A percentile compares a stretch with the other conserved stretches of the same genome.
phyloP scores from a whole-genome alignment of 2,888 invertebrate genomes.

The Enchytraeus crypticus region DNA sequence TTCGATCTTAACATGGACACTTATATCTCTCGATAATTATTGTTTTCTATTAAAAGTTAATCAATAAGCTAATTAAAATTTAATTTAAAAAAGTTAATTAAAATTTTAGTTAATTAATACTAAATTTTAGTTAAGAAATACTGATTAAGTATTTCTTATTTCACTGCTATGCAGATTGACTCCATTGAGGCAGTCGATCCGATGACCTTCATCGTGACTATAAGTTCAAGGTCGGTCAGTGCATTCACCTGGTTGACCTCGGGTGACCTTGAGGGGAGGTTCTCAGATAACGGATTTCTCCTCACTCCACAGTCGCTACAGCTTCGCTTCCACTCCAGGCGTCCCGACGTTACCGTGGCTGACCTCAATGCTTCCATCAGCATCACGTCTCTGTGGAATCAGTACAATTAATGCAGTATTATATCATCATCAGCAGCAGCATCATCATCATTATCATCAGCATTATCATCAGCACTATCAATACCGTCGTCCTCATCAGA shows the following conservation, averaged over 20 bases:
- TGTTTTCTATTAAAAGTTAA: too few species aligned
- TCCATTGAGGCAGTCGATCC: neutral
- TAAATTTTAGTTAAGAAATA: too few species aligned
- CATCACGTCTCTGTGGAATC: neutral
- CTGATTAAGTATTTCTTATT: too few species aligned
- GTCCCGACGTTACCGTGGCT: neutral
- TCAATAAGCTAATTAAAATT: too few species aligned
- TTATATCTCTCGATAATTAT: too few species aligned
- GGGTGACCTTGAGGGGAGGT: slow-evolving; percentile 54
- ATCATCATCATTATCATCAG: too few species aligned
- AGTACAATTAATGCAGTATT: neutral
- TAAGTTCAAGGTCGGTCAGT: neutral
- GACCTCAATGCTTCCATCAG: neutral
- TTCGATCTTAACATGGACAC: too few species aligned
- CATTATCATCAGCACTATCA: too few species aligned
- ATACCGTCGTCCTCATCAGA: too few species aligned
- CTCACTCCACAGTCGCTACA: slow-evolving; percentile 29
- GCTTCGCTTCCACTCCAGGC: neutral
- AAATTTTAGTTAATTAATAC: too few species aligned
- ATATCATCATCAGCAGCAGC: too few species aligned
- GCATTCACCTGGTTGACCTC: slow-evolving; percentile 45
- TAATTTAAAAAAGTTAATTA: too few species aligned
- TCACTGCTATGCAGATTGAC: neutral
- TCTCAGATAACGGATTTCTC: slow-evolving; percentile 68
- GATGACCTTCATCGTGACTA: neutral